Conservation (phyloP, 1,140 invertebrate species). For the Hormaphis cornu region DNA sequence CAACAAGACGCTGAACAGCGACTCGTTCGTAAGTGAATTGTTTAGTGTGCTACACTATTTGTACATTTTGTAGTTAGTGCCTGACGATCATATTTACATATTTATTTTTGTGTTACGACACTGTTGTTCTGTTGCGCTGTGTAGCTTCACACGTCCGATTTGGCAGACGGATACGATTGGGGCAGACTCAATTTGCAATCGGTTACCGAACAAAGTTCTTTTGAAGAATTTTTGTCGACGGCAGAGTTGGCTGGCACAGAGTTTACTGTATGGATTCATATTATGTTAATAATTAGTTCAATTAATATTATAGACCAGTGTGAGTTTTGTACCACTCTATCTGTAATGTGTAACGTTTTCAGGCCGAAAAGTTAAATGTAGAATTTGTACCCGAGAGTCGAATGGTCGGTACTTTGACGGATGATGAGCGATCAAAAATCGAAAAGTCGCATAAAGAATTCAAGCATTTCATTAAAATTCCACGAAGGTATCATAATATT, state of each 20-base stretch:
- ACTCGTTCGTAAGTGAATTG: constrained; percentile 37
- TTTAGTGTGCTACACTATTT: neutral
- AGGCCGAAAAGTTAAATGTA: constrained; percentile 81
- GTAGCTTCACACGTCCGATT: constrained; percentile 75
- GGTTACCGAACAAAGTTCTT: constrained; percentile 87
- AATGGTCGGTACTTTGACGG: constrained; percentile 52
- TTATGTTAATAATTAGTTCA: neutral
- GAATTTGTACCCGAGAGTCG: constrained; percentile 59
- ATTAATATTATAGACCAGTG: too few relatives aligned
- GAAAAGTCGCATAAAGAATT: constrained; percentile 56
- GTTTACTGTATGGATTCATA: constrained; percentile 51
- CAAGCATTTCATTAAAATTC: constrained; percentile 60
- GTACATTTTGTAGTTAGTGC: neutral
- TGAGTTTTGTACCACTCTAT: too few relatives aligned
- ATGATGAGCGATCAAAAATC: constrained; percentile 53
- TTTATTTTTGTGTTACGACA: neutral
- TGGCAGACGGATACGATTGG: constrained; percentile 86
- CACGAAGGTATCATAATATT: constrained; percentile 50
- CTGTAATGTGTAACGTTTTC: constrained; percentile 37
- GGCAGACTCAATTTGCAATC: constrained; percentile 80
- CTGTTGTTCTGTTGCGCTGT: constrained; percentile 38
- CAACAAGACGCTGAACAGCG: constrained; percentile 35
- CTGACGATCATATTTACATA: neutral
- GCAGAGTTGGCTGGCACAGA: constrained; percentile 88
- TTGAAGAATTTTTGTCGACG: constrained; percentile 91